Evolutionary conservation across 2,888 invertebrate species (phyloP).

Genomic region (Meta bourneti): DNA sequence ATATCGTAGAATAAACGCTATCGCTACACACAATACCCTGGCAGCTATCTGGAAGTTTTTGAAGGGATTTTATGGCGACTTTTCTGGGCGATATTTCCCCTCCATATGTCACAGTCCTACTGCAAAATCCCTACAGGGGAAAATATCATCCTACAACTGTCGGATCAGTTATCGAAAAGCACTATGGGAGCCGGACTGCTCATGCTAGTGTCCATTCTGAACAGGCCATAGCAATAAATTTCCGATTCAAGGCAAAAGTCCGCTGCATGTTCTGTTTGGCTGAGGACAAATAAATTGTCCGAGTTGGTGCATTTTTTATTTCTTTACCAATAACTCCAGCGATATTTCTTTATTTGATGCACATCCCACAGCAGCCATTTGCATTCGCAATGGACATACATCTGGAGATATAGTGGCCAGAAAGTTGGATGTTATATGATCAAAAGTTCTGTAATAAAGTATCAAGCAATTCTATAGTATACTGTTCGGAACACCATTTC

Average conservation of each 20-base stretch:
- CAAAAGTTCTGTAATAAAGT: too few relatives aligned
- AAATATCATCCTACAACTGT: conserved; percentile 24
- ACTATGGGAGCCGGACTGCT: neutral
- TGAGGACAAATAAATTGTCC: conserved; percentile 26
- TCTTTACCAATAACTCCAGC: neutral
- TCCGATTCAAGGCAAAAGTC: conserved; percentile 24
- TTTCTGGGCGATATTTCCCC: conserved; percentile 12
- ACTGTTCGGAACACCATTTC: too few relatives aligned
- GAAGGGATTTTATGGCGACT: neutral
- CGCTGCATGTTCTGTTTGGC: conserved; percentile 37
- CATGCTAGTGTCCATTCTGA: conserved; percentile 9
- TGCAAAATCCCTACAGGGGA: conserved; percentile 37
- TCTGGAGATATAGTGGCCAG: neutral
- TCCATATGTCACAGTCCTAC: conserved; percentile 26
- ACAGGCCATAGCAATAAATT: conserved; percentile 35
- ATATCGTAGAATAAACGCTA: neutral
- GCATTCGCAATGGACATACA: neutral
- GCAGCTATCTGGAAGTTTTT: neutral
- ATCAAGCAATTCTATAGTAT: too few relatives aligned
- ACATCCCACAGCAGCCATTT: neutral
- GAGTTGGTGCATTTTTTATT: conserved; percentile 17
- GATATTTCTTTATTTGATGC: neutral
- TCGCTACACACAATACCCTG: neutral
- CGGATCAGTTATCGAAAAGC: neutral
- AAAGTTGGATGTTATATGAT: too few relatives aligned